phyloP scores from a whole-genome alignment of 2,113 vertebrate genomes.

The Oxyruncus cristatus region DNA sequence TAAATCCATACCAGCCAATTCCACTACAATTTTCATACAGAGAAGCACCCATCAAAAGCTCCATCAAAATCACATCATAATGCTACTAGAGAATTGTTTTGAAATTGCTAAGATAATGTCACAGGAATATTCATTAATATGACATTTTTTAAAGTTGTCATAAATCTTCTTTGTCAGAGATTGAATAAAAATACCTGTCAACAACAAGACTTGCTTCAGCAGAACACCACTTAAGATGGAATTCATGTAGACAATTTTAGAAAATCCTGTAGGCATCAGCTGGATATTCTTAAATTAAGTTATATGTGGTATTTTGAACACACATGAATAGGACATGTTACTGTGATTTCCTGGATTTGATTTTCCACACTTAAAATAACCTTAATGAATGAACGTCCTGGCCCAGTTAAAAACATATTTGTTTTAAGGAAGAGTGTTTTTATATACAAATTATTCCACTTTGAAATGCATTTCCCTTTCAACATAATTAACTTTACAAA shows the following conservation, averaged over 20 bases:
- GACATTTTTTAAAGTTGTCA: background rate
- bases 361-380: background rate
- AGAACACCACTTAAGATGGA: background rate
- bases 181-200: background rate
- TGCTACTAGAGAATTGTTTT: background rate
- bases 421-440: background rate
- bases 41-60: background rate
- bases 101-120: background rate
- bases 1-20: background rate
- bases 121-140: background rate
- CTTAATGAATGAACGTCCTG: background rate
- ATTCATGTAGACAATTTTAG: background rate
- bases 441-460: background rate
- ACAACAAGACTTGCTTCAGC: background rate
- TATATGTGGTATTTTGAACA: background rate
- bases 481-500: background rate
- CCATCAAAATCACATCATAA: constrained; percentile 12
- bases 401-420: background rate
- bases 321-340: background rate
- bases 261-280: background rate
- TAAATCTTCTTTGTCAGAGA: background rate
- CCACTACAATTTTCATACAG: background rate
- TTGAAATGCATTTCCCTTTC: background rate
- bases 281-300: background rate
- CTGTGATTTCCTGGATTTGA: background rate